phyloP scores from a whole-genome alignment of 2,888 invertebrate genomes.

The Drosophila seclusa region DNA sequence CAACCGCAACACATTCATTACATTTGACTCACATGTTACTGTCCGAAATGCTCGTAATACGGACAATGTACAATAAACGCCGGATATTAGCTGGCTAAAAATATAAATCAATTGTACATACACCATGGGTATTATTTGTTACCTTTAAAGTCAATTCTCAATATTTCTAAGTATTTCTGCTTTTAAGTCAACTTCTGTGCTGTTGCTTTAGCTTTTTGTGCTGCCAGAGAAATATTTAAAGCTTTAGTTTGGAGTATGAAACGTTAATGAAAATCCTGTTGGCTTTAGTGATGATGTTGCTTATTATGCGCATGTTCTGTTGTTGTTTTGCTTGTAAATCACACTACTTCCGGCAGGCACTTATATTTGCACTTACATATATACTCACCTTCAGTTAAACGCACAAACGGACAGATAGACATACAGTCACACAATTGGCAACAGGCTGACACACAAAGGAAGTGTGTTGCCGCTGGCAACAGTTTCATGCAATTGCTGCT shows the following conservation, averaged over 20 bases:
- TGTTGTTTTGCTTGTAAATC: slow-evolving; percentile 68
- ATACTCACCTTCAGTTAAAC: slow-evolving; percentile 29
- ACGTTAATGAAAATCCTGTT: slow-evolving; percentile 17
- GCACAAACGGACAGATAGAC: slow-evolving; percentile 19
- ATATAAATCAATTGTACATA: background rate
- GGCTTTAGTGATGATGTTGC: slow-evolving; percentile 43
- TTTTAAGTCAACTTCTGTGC: slow-evolving; percentile 33
- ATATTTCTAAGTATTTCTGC: background rate
- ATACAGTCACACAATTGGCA: slow-evolving; percentile 24
- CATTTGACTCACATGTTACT: slow-evolving; percentile 6
- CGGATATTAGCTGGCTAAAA: slow-evolving; percentile 13
- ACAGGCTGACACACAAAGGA: slow-evolving; percentile 26
- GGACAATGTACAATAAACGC: background rate
- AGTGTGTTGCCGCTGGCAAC: slow-evolving; percentile 52
- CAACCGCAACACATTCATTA: slow-evolving; percentile 3
- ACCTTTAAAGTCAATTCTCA: slow-evolving; percentile 4
- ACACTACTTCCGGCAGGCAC: slow-evolving; percentile 73
- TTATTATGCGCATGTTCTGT: slow-evolving; percentile 64
- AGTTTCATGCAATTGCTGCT: slow-evolving; percentile 40
- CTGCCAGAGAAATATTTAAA: slow-evolving; percentile 35
- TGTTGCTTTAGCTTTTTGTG: slow-evolving; percentile 18
- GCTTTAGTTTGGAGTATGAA: slow-evolving; percentile 25
- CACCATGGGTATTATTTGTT: background rate
- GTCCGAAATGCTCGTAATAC: background rate
- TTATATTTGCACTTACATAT: slow-evolving; percentile 40